Percentiles rank a stretch among this genome's conserved stretches.
These are phyloP conservation scores for Harpagifer antarcticus DNA, from an alignment of 2,797 vertebrate genomes.

Conservation along the genomic window DNA sequence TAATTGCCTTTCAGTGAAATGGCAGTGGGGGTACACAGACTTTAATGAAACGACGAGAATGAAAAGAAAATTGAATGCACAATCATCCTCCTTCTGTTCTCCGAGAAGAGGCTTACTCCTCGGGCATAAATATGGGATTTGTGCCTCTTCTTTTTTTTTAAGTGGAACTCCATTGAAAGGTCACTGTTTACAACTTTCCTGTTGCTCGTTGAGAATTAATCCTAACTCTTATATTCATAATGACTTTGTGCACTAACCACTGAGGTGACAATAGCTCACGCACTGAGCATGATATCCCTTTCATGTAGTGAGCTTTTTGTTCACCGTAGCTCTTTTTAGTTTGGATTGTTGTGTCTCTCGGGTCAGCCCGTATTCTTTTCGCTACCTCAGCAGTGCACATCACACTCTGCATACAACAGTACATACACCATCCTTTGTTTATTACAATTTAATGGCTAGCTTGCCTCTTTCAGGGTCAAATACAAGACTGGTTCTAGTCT, in stretches of 20 bases:
- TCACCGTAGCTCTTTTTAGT: background rate
- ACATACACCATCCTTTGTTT: background rate
- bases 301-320: conserved; percentile 40
- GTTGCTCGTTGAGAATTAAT: conserved; percentile 33
- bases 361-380: background rate
- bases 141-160: conserved; percentile 20
- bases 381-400: background rate
- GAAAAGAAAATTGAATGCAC: conserved; percentile 40
- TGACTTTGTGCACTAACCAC: conserved; percentile 10
- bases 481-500: background rate
- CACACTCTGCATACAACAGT: background rate
- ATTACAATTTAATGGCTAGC: background rate
- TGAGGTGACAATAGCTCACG: conserved; percentile 5
- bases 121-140: conserved; percentile 53
- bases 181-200: conserved; percentile 44
- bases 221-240: conserved; percentile 9
- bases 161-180: conserved; percentile 31
- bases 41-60: conserved; percentile 46
- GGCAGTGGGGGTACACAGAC: conserved; percentile 20
- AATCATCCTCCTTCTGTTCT: conserved; percentile 18
- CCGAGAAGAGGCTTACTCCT: conserved; percentile 16
- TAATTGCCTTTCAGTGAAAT: conserved; percentile 28
- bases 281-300: conserved; percentile 18
- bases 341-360: background rate
- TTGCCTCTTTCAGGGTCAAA: background rate